phyloP scores from a whole-genome alignment of 2,888 invertebrate genomes.

The Xanthorhoe spadicearia region DNA sequence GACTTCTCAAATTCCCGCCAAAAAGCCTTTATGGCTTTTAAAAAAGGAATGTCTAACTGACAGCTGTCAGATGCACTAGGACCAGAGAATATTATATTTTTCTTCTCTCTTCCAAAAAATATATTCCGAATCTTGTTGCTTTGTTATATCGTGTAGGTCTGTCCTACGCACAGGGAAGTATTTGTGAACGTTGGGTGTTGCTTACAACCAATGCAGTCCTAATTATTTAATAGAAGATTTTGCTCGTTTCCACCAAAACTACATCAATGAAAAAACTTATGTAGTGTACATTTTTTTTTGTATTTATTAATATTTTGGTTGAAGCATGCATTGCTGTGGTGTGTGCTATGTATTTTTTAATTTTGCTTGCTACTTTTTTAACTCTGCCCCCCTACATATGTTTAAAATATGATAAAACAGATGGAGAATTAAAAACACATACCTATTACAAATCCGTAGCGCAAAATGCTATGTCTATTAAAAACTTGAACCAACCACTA shows the following conservation, averaged over 20 bases:
- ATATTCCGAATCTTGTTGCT: not conserved
- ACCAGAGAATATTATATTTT: not conserved
- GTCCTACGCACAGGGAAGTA: not conserved
- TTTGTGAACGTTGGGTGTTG: not conserved
- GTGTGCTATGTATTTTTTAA: conserved; percentile 10
- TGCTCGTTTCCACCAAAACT: conserved; percentile 3
- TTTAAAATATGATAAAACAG: not conserved
- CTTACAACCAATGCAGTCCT: conserved; percentile 4
- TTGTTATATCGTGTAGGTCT: not conserved
- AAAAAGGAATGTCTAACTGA: not conserved
- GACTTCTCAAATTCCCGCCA: too few species aligned
- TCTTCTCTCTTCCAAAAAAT: not conserved
- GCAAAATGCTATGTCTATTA: conserved; percentile 29
- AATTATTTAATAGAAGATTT: conserved; percentile 14
- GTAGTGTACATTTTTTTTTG: not conserved
- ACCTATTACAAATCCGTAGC: conserved; percentile 10
- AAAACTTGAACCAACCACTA: not conserved
- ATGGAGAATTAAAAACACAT: not conserved
- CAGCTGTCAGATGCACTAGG: not conserved
- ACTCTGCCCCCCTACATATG: not conserved
- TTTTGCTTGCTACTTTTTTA: conserved; percentile 7
- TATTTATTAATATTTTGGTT: conserved; percentile 4
- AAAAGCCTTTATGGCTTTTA: too few species aligned
- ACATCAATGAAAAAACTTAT: not conserved
- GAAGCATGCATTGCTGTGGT: conserved; percentile 1